These are phyloP conservation scores for Paracanthobrama guichenoti DNA, from an alignment of 2,113 vertebrate species.

Conservation along the genomic window DNA sequence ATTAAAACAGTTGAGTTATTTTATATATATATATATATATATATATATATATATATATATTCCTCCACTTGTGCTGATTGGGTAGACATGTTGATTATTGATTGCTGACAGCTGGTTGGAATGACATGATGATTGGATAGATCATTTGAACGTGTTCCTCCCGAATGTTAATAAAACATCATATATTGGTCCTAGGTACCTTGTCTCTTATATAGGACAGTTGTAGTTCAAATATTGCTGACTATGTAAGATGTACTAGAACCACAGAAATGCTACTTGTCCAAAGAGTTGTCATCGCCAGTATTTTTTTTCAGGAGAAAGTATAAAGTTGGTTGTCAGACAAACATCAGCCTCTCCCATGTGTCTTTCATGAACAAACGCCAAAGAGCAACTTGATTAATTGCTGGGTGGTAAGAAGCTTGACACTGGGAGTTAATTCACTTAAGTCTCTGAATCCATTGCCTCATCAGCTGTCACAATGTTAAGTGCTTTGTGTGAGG, in stretches of 20 bases:
- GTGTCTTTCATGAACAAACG: constrained; percentile 7
- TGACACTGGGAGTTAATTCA: constrained; percentile 23
- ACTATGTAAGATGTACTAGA: neutral
- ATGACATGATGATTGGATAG: too few relatives aligned
- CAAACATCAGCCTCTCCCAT: neutral
- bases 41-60: too few relatives aligned
- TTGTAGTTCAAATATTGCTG: neutral
- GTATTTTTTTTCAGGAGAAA: constrained; percentile 24
- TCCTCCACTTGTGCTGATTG: too few relatives aligned
- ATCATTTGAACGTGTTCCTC: too few relatives aligned
- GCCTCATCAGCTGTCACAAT: constrained; percentile 7
- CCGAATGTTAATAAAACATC: too few relatives aligned
- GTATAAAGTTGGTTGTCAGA: neutral
- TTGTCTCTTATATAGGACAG: neutral
- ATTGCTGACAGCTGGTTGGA: too few relatives aligned
- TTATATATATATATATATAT: too few relatives aligned
- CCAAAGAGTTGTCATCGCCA: constrained; percentile 32
- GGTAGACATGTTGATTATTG: too few relatives aligned
- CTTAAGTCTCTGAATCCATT: constrained; percentile 32
- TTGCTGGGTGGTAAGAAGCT: constrained; percentile 6
- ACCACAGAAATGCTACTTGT: neutral
- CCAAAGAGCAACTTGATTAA: constrained; percentile 18
- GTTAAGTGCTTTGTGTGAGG: constrained; percentile 2
- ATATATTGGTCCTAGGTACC: neutral
- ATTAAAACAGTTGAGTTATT: neutral